phyloP scores from a whole-genome alignment of 2,113 vertebrate species.

The Ornithorhynchus anatinus region DNA sequence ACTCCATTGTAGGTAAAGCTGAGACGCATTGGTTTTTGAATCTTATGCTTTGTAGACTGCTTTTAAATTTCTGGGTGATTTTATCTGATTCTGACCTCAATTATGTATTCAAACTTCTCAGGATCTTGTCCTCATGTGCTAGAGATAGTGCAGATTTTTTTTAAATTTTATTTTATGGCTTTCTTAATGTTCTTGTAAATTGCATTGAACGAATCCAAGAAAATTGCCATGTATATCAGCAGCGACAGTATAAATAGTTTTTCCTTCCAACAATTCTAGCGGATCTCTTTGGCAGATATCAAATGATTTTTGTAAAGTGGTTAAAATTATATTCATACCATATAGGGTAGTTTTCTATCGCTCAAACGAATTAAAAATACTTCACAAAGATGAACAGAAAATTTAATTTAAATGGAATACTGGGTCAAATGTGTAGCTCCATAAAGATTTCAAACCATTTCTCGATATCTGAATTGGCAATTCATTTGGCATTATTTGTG shows the following conservation, averaged over 20 bases:
- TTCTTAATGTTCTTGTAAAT: constrained; percentile 71
- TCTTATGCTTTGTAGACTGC: constrained; percentile 16
- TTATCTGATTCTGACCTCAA: constrained; percentile 47
- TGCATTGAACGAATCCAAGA: constrained; percentile 55
- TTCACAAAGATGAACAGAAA: constrained; percentile 27
- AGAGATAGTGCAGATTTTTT: constrained; percentile 56
- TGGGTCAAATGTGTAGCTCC: constrained; percentile 1
- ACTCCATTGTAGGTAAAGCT: constrained; percentile 25
- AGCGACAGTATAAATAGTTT: constrained; percentile 45
- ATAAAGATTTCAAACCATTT: constrained; percentile 33
- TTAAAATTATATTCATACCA: constrained; percentile 33
- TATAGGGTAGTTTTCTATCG: constrained; percentile 17
- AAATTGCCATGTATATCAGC: constrained; percentile 68
- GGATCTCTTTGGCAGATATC: constrained; percentile 41
- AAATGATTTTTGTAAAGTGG: constrained; percentile 32
- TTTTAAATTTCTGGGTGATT: constrained; percentile 36
- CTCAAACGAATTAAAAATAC: constrained; percentile 25
- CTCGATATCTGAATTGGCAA: constrained; percentile 14
- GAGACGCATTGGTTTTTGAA: constrained; percentile 31
- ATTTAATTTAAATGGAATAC: constrained; percentile 31
- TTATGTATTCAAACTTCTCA: constrained; percentile 57
- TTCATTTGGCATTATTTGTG: constrained; percentile 42
- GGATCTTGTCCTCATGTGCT: constrained; percentile 33
- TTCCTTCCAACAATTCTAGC: constrained; percentile 23
- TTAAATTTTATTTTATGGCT: constrained; percentile 68